A percentile compares a stretch with the other conserved stretches of the same genome.
These are phyloP conservation scores for Ophioninae sp. DNA, from an alignment of 2,888 invertebrate species.

Conservation along the genomic window DNA sequence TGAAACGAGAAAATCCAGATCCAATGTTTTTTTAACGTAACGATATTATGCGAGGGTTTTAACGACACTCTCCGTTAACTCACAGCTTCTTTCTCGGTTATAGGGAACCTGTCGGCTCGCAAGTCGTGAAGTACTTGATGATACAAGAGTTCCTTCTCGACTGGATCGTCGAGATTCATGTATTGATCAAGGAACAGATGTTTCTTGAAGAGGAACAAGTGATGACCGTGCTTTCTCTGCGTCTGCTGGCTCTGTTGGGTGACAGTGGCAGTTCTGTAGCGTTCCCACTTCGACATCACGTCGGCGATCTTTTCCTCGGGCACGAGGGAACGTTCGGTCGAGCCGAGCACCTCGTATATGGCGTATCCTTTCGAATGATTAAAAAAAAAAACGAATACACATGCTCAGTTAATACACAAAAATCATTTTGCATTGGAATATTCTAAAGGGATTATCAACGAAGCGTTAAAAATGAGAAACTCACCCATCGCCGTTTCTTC, in stretches of 20 bases:
- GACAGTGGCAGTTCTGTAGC: constrained; percentile 88
- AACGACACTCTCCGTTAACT: constrained; percentile 78
- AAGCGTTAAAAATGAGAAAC: constrained; percentile 58
- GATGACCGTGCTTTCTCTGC: constrained; percentile 83
- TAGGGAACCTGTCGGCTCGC: constrained; percentile 94
- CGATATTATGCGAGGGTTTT: no score
- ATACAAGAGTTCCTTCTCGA: constrained; percentile 96
- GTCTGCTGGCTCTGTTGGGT: constrained; percentile 73
- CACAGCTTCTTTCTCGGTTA: constrained; percentile 96
- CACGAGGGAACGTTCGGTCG: constrained; percentile 91
- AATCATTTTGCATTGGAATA: not conserved
- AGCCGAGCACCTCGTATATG: constrained; percentile 94
- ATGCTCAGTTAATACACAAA: not conserved
- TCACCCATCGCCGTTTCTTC: constrained; percentile 88
- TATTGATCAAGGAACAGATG: constrained; percentile 91
- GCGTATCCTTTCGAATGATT: constrained; percentile 86
- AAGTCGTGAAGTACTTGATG: constrained; percentile 96
- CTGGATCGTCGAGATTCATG: constrained; percentile 90
- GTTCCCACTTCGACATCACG: constrained; percentile 97
- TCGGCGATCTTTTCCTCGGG: constrained; percentile 95
- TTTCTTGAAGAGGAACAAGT: constrained; percentile 90
- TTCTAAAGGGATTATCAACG: not conserved
- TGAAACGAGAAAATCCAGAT: constrained; percentile 76
- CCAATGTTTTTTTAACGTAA: no score
- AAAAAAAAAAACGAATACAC: not conserved